Conservation (phyloP, 2,888 invertebrate genomes). For the Lacanobia wlatinum region DNA sequence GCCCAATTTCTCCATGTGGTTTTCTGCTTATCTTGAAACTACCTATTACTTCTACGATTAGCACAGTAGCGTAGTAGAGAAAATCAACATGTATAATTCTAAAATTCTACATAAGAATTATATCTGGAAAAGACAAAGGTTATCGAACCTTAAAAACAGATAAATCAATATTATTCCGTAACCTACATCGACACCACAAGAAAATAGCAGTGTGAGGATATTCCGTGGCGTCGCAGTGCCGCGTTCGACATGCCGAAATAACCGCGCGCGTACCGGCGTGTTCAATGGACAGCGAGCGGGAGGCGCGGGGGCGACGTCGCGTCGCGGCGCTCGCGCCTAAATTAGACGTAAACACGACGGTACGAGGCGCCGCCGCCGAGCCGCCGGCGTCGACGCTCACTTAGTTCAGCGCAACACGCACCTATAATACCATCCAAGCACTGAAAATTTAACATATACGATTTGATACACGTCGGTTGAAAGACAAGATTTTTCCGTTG, state of each 20-base stretch:
- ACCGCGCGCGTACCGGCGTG: constrained; percentile 85
- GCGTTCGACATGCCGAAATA: constrained; percentile 85
- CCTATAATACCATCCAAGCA: constrained; percentile 62
- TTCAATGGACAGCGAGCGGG: constrained; percentile 86
- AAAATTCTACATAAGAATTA: no score
- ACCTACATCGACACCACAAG: constrained; percentile 65
- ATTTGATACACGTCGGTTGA: constrained; percentile 16
- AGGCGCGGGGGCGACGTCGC: constrained; percentile 83
- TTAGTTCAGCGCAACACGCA: constrained; percentile 65
- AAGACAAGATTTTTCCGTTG: no score
- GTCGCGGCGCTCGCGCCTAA: constrained; percentile 90
- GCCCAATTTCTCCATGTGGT: constrained; percentile 3
- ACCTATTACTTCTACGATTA: neutral
- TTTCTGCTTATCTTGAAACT: neutral
- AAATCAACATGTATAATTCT: neutral
- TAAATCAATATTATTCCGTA: constrained; percentile 59
- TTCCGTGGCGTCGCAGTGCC: constrained; percentile 79
- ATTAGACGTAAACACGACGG: constrained; percentile 90
- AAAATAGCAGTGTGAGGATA: constrained; percentile 71
- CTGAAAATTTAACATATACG: constrained; percentile 43
- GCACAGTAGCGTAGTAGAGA: no score
- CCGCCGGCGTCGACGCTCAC: constrained; percentile 67
- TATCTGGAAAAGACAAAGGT: neutral
- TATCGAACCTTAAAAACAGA: constrained; percentile 17
- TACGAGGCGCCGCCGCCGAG: constrained; percentile 84